Conservation (phyloP, 2,113 vertebrate species). For the Pogona vitticeps region DNA sequence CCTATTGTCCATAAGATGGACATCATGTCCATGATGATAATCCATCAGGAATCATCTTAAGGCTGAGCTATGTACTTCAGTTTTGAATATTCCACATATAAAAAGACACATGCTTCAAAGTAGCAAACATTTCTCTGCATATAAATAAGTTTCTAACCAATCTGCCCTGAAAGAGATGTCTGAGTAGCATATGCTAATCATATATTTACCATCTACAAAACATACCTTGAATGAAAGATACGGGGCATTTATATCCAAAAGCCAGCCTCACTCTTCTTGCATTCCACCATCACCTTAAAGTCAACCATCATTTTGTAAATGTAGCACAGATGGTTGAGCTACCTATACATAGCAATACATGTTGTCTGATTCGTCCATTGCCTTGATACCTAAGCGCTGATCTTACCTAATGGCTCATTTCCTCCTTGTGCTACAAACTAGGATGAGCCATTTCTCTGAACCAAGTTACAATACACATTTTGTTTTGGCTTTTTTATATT, state of each 20-base stretch:
- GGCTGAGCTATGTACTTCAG: background rate
- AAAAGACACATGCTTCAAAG: background rate
- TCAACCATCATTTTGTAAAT: background rate
- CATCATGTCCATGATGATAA: background rate
- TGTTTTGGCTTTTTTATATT: constrained; percentile 2
- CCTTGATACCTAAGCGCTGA: constrained; percentile 22
- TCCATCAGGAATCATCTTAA: background rate
- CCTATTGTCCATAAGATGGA: background rate
- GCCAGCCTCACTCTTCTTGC: constrained; percentile 16
- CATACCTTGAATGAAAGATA: constrained; percentile 23
- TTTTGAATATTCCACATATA: background rate
- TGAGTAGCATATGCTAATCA: constrained; percentile 32
- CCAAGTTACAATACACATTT: background rate
- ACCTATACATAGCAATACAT: constrained; percentile 26
- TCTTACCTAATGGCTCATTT: background rate
- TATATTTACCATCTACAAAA: constrained; percentile 45
- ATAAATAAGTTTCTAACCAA: background rate
- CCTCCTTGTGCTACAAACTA: background rate
- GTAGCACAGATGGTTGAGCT: constrained; percentile 27
- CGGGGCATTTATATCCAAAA: constrained; percentile 8
- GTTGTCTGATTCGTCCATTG: constrained; percentile 17
- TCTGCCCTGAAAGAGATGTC: background rate
- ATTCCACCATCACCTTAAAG: constrained; percentile 22
- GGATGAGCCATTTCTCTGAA: constrained; percentile 34
- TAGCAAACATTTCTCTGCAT: background rate